A percentile compares a stretch with the other conserved stretches of the same genome.
These are phyloP conservation scores for Synanthedon tipuliformis DNA, from an alignment of 2,888 invertebrate species.

Conservation along the genomic window DNA sequence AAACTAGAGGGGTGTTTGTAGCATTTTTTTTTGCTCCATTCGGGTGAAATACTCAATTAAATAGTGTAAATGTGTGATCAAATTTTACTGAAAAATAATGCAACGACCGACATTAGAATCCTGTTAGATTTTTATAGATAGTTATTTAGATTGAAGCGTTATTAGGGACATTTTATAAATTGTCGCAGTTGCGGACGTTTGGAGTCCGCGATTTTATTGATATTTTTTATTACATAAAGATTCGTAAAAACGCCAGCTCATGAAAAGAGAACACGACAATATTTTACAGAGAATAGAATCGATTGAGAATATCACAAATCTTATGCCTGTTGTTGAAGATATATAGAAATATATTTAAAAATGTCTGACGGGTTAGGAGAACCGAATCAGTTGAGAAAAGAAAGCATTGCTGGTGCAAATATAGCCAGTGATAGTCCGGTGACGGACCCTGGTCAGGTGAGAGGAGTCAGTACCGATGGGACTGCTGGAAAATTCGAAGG, in stretches of 20 bases:
- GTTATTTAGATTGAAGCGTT: not conserved
- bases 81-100: not conserved
- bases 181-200: conserved; percentile 26
- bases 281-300: no score
- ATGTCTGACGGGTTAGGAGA: conserved; percentile 60
- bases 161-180: conserved; percentile 10
- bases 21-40: not conserved
- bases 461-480: conserved; percentile 40
- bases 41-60: not conserved
- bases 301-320: no score
- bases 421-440: conserved; percentile 79
- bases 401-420: conserved; percentile 51
- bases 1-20: not conserved
- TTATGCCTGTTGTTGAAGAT: no score
- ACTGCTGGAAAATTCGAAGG: conserved; percentile 59
- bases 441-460: conserved; percentile 77
- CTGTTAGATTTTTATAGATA: not conserved
- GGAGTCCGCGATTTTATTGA: conserved; percentile 38
- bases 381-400: conserved; percentile 42
- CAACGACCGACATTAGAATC: not conserved
- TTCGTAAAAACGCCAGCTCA: not conserved
- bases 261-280: not conserved
- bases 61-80: not conserved
- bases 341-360: not conserved
- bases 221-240: conserved; percentile 20